Evolutionary conservation across 2,113 vertebrate species (phyloP).

Genomic region (Ctenodactylus gundi): DNA sequence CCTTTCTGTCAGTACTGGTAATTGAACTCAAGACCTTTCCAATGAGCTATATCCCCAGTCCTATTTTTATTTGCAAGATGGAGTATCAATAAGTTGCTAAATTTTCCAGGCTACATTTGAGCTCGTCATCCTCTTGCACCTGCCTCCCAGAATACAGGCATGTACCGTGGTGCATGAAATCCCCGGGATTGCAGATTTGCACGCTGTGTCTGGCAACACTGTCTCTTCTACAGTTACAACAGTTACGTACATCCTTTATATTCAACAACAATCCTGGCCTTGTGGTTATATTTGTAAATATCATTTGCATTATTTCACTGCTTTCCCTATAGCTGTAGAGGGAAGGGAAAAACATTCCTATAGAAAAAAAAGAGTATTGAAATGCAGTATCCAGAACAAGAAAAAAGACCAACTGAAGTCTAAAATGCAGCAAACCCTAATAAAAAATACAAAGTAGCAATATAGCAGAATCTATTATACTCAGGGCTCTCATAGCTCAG

Average conservation of each 20-base stretch:
- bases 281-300: background rate
- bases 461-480: background rate
- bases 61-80: no score
- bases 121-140: no score
- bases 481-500: background rate
- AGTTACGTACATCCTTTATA: background rate
- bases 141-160: no score
- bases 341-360: no score
- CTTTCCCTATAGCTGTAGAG: background rate
- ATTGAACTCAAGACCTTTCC: no score
- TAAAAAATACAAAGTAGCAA: background rate
- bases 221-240: background rate
- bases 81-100: no score
- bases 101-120: no score
- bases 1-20: no score
- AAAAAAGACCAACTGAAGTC: background rate
- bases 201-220: no score
- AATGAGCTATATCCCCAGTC: no score
- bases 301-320: background rate
- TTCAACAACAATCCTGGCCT: background rate
- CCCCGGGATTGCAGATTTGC: no score
- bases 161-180: no score
- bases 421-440: background rate
- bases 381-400: conserved; percentile 1
- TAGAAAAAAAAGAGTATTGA: background rate